Conservation (phyloP, 2,113 vertebrate species). For the Camelus bactrianus region DNA sequence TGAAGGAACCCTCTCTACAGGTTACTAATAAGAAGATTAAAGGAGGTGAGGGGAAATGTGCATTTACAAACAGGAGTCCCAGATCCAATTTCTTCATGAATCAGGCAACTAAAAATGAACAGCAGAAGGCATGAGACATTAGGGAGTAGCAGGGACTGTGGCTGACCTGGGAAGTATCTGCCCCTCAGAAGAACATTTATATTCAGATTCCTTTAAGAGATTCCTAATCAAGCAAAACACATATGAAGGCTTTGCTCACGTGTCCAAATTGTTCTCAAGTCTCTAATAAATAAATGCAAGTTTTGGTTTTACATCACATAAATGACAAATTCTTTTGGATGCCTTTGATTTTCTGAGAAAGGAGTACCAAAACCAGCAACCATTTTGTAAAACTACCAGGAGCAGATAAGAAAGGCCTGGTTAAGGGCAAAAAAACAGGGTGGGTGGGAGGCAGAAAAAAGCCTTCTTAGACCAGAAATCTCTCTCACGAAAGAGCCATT, state of each 20-base stretch:
- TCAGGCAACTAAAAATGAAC: not conserved
- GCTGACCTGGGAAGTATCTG: not conserved
- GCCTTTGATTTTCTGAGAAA: constrained; percentile 45
- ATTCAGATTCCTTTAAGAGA: constrained; percentile 24
- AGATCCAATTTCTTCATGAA: constrained; percentile 25
- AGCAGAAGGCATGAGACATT: not conserved
- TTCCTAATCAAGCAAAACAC: not conserved
- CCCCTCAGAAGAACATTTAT: not conserved
- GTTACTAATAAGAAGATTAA: constrained; percentile 44
- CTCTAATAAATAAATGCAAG: constrained; percentile 21
- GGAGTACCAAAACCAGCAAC: not conserved
- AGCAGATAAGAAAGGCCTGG: not conserved
- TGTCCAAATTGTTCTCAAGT: constrained; percentile 6
- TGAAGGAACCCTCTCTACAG: not conserved
- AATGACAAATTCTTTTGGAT: constrained; percentile 18
- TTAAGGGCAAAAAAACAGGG: not conserved
- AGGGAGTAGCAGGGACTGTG: not conserved
- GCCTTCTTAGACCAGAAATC: not conserved
- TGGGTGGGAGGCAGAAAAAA: not conserved
- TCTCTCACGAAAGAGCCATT: not conserved
- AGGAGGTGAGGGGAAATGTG: not conserved
- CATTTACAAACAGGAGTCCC: not conserved
- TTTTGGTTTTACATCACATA: constrained; percentile 24
- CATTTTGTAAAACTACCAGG: not conserved
- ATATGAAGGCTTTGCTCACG: not conserved